These are phyloP conservation scores for Bothrops jararaca DNA, from an alignment of 2,113 vertebrate species.

Conservation along the genomic window DNA sequence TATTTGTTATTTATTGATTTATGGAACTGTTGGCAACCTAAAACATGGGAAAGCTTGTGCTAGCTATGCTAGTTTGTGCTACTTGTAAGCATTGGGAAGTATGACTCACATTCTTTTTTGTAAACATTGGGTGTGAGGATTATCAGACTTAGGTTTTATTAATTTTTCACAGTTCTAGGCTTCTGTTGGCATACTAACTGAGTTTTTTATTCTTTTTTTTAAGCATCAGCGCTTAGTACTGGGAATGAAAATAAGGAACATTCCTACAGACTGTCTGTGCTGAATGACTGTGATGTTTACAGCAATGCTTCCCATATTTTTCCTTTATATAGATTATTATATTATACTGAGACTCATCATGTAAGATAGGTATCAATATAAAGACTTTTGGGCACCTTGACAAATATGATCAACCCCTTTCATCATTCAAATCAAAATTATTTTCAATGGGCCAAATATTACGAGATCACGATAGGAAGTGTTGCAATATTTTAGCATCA, in stretches of 20 bases:
- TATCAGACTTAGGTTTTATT: constrained; percentile 41
- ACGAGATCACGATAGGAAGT: background rate
- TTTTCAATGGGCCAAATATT: background rate
- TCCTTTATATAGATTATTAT: background rate
- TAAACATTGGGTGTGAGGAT: constrained; percentile 47
- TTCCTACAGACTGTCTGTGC: constrained; percentile 25
- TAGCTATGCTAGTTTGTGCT: background rate
- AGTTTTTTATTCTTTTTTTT: constrained; percentile 40
- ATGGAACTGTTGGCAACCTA: constrained; percentile 11
- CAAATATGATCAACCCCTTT: background rate
- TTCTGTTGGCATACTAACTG: constrained; percentile 36
- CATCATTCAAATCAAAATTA: background rate
- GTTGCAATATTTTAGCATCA: background rate
- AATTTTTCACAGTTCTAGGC: background rate
- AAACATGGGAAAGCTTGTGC: background rate
- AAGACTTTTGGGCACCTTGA: background rate
- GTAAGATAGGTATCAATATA: background rate
- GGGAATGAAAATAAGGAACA: constrained; percentile 34
- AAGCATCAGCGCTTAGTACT: constrained; percentile 31
- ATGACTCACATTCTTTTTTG: constrained; percentile 38
- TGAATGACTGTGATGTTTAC: background rate
- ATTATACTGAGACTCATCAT: background rate
- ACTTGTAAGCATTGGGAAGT: constrained; percentile 46
- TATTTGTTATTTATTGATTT: background rate
- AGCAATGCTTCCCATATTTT: background rate